These are phyloP conservation scores for Trichechus manatus DNA, from an alignment of 2,113 vertebrate species.

Conservation along the genomic window DNA sequence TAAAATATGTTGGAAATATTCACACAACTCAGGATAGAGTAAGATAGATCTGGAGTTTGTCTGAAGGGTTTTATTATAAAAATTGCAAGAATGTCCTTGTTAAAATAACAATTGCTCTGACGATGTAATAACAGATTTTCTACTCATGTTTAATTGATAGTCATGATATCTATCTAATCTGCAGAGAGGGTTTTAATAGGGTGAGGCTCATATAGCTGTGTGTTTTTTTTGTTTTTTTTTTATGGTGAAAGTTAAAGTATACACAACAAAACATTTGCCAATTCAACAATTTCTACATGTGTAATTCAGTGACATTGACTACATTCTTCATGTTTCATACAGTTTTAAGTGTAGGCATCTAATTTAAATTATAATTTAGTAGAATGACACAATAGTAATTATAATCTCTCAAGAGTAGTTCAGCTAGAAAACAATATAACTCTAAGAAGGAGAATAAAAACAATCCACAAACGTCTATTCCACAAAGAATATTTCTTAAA, in stretches of 20 bases:
- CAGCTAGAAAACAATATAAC: not conserved
- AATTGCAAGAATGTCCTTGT: not conserved
- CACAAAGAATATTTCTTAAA: constrained; percentile 21
- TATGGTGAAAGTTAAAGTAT: not conserved
- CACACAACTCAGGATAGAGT: not conserved
- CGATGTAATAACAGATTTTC: not conserved
- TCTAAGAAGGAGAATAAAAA: not conserved
- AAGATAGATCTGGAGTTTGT: not conserved
- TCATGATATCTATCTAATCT: not conserved
- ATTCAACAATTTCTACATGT: not conserved
- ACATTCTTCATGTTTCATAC: not conserved
- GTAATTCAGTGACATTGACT: not conserved
- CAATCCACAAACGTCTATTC: not conserved
- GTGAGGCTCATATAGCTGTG: not conserved
- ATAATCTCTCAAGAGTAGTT: constrained; percentile 16
- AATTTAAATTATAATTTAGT: constrained; percentile 26
- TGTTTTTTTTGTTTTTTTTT: not conserved
- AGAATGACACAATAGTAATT: not conserved
- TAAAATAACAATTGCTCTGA: constrained; percentile 7
- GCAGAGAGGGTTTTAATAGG: not conserved
- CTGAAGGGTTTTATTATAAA: not conserved
- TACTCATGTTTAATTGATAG: not conserved
- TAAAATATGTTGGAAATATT: not conserved
- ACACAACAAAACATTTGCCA: not conserved
- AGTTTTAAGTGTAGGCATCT: not conserved